phyloP scores from a whole-genome alignment of 2,797 vertebrate genomes.

The Momotus momota region DNA sequence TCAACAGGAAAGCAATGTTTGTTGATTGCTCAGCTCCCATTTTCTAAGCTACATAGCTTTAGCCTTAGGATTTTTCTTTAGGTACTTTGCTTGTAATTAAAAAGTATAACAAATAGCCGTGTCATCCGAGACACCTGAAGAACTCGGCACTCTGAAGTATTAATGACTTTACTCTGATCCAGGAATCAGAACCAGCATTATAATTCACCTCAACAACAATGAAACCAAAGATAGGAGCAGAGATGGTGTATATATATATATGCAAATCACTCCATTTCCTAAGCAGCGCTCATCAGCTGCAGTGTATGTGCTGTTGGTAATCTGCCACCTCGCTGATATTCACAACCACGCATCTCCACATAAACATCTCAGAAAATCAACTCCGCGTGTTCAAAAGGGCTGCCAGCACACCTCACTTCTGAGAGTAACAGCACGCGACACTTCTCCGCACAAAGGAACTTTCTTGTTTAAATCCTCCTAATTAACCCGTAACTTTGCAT shows the following conservation, averaged over 20 bases:
- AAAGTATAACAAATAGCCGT: not conserved
- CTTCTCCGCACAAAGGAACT: conserved; percentile 56
- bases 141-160: not conserved
- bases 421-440: conserved; percentile 7
- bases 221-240: not conserved
- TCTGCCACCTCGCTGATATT: not conserved
- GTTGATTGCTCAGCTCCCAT: conserved; percentile 7
- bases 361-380: conserved; percentile 33
- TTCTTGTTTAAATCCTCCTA: conserved; percentile 72
- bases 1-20: conserved; percentile 12
- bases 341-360: not conserved
- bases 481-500: conserved; percentile 70
- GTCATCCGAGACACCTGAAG: not conserved
- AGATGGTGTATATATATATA: not conserved
- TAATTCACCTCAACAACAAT: not conserved
- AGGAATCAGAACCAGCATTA: not conserved
- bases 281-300: not conserved
- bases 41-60: not conserved
- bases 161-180: not conserved
- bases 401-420: conserved; percentile 32
- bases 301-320: not conserved
- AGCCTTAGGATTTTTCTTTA: conserved; percentile 1
- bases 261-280: not conserved
- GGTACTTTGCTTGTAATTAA: not conserved
- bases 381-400: conserved; percentile 7